These are phyloP conservation scores for Oreamnos americanus DNA, from an alignment of 2,113 vertebrate genomes.

Conservation along the genomic window DNA sequence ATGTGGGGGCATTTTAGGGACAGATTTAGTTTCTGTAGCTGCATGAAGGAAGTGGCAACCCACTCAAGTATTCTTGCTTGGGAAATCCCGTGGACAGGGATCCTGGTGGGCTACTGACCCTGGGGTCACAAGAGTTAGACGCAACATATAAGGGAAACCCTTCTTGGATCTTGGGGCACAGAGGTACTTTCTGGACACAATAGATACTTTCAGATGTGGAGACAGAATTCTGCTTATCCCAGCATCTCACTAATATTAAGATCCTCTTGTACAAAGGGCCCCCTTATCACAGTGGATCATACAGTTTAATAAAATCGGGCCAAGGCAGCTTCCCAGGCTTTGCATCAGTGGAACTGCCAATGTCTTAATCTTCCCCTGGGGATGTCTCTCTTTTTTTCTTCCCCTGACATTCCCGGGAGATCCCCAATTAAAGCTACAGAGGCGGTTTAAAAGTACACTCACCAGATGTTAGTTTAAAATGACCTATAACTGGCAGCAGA, in stretches of 20 bases:
- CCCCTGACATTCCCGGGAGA: conserved; percentile 62
- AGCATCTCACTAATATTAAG: not conserved
- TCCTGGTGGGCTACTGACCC: not conserved
- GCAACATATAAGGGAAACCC: not conserved
- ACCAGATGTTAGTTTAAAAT: conserved; percentile 66
- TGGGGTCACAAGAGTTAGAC: not conserved
- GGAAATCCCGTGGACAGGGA: not conserved
- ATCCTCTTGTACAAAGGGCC: not conserved
- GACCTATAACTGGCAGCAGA: conserved; percentile 45
- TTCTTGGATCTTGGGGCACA: not conserved
- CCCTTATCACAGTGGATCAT: rapidly evolving
- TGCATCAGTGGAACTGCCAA: conserved; percentile 75
- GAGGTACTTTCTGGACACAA: not conserved
- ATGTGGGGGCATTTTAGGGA: not conserved
- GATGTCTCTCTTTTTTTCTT: conserved; percentile 37
- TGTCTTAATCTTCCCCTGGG: conserved; percentile 72
- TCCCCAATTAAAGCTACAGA: conserved; percentile 70
- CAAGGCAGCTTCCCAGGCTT: conserved; percentile 74
- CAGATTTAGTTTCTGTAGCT: not conserved
- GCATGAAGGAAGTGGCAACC: not conserved
- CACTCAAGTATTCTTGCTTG: not conserved
- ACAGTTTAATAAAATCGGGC: conserved; percentile 57
- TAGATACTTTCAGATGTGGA: rapidly evolving
- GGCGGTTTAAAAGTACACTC: conserved; percentile 33
- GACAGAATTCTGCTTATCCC: not conserved